Base-by-base conservation (phyloP, 2,113 vertebrate genomes). In the Butastur rufipennis region DNA sequence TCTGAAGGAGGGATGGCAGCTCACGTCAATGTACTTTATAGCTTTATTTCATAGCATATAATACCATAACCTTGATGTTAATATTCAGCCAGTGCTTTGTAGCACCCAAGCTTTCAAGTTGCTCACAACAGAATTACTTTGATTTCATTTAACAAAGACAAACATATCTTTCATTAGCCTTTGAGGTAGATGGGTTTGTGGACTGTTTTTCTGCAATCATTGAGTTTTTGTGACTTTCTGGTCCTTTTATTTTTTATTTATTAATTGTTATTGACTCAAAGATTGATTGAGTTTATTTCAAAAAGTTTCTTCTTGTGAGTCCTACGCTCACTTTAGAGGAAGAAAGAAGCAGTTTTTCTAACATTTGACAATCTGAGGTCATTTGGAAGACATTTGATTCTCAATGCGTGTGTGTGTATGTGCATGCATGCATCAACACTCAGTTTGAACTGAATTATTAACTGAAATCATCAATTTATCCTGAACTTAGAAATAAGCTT, bases 91-190 rank as follows among this genome's bases (percentile, higher is more conserved):
- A 68, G 32, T 53, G 22, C 50, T 97, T 92, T 86, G 55, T 58
- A 86, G 17, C 62, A 77, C 63, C 87, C 68, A 90, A n/a, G 26
- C 72, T 96, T 97, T 83, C 82, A 96, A 71, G 88, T 16, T 61
- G 13, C 27, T 96, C 56, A 78, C 75, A 78, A 79, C 47, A 71
- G 38, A 72, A 86, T 74, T 86, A 55, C 88, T 92, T 95, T 83
- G 59, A 94, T 88, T 93, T 93, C 3, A 10, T 78, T 94, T 93
- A 88, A 79, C 34, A 65, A 71, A 75, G 38, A 53, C 71, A 84
- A 90, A 90, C 7, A 19, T 48, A 42, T 67, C 7, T 86, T 90
- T 90, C 20, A 36, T 90, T 85, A 88, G 59, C 47, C 52, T 88
- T 90, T 86, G 43, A 78, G 67, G 31, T 88, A 52, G 13, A 6